These are phyloP conservation scores for Butastur rufipennis DNA, from an alignment of 2,113 vertebrate species.

Conservation along the genomic window DNA sequence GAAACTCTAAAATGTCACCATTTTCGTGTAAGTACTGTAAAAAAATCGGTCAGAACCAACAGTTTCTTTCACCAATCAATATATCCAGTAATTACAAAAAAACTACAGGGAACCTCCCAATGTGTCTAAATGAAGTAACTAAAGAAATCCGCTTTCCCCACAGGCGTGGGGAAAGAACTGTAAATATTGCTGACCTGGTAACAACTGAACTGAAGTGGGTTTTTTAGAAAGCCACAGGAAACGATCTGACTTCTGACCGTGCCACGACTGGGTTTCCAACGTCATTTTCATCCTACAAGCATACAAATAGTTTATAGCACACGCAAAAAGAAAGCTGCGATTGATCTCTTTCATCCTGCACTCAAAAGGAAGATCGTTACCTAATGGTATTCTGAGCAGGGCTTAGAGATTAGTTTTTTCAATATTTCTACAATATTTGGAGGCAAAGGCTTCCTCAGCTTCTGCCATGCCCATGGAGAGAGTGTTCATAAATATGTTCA, in stretches of 20 bases:
- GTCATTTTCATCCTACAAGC: not conserved
- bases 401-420: not conserved
- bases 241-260: not conserved
- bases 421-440: not conserved
- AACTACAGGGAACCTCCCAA: not conserved
- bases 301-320: not conserved
- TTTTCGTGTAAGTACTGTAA: not conserved
- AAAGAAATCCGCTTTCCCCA: not conserved
- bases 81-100: not conserved
- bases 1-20: not conserved
- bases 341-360: not conserved
- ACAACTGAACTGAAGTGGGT: not conserved
- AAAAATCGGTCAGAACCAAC: rapidly evolving
- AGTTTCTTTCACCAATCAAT: not conserved
- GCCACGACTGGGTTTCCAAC: not conserved
- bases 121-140: not conserved
- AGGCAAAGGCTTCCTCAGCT: not conserved
- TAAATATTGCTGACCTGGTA: not conserved
- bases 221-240: not conserved
- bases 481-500: not conserved
- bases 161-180: not conserved
- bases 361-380: not conserved
- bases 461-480: not conserved
- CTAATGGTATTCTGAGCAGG: not conserved
- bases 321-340: not conserved